Evolutionary conservation across 2,888 invertebrate species (phyloP).

Genomic region (Elmis aenea): DNA sequence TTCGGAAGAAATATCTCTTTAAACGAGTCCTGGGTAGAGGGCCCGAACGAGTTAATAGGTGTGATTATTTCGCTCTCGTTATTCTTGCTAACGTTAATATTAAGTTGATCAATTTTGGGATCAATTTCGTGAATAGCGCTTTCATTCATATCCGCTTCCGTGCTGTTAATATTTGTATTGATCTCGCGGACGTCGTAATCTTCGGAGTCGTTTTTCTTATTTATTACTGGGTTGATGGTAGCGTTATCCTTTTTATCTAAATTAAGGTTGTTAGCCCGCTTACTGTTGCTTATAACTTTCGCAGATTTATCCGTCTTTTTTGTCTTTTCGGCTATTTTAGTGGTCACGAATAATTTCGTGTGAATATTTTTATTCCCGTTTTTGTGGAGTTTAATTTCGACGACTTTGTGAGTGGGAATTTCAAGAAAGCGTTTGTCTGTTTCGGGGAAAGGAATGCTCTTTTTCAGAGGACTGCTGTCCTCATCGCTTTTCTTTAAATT

Average conservation of each 20-base stretch:
- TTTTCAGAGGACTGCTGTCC: neutral
- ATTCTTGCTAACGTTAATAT: conserved; percentile 9
- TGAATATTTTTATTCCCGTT: conserved; percentile 20
- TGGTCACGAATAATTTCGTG: conserved; percentile 27
- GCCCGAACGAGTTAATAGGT: conserved; percentile 3
- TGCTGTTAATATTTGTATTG: conserved; percentile 3
- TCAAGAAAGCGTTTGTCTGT: conserved; percentile 22
- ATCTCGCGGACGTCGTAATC: conserved; percentile 7
- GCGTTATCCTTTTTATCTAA: conserved; percentile 1
- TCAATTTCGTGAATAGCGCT: conserved; percentile 13
- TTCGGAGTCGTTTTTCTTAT: conserved; percentile 7
- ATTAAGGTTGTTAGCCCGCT: conserved; percentile 3
- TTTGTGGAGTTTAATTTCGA: conserved; percentile 31
- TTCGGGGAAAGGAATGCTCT: neutral
- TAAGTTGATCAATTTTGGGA: conserved; percentile 12
- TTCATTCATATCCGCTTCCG: conserved; percentile 8
- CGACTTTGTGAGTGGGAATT: conserved; percentile 24
- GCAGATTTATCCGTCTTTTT: conserved; percentile 11
- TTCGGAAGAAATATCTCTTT: conserved; percentile 32
- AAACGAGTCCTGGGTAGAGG: conserved; percentile 10
- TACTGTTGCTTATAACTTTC: conserved; percentile 6
- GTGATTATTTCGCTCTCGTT: conserved; percentile 13
- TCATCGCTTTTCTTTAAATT: conserved; percentile 15
- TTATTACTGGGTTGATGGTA: too few species aligned
- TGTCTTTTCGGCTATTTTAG: conserved; percentile 18